These are phyloP conservation scores for Lutraria rhynchaena DNA, from an alignment of 1,140 invertebrate genomes.

Conservation along the genomic window DNA sequence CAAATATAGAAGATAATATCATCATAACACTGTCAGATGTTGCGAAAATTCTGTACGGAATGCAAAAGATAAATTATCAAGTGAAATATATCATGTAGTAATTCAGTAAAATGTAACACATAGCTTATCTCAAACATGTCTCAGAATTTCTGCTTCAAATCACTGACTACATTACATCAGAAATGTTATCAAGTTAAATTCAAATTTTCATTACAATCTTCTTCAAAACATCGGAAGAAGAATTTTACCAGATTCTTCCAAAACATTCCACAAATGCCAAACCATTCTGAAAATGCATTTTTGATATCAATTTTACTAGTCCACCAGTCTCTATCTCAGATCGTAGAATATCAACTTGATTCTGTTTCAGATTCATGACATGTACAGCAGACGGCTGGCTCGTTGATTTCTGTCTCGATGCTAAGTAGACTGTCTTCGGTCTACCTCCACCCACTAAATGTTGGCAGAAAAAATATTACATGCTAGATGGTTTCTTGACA, in stretches of 20 bases:
- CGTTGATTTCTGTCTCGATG: conserved; percentile 25
- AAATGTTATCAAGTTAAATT: no score
- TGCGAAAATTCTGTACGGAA: no score
- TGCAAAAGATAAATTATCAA: no score
- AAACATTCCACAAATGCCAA: conserved; percentile 58
- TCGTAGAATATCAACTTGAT: conserved; percentile 43
- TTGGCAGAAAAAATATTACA: background rate
- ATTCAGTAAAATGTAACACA: no score
- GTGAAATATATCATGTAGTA: no score
- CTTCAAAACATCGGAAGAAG: no score
- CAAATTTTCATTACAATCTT: no score
- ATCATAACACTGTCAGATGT: no score
- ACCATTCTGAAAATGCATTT: conserved; percentile 48
- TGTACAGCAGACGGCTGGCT: background rate
- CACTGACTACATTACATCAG: no score
- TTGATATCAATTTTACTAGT: conserved; percentile 9
- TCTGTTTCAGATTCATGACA: conserved; percentile 57
- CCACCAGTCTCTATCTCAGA: conserved; percentile 45
- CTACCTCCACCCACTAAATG: conserved; percentile 3
- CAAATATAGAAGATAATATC: no score
- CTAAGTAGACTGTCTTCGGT: conserved; percentile 16
- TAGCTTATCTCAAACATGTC: no score
- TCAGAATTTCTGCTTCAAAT: no score
- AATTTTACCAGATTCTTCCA: conserved; percentile 52
- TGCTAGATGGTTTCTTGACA: background rate